Evolutionary conservation across 2,888 invertebrate species (phyloP).

Genomic region (Rhaphigaster nebulosa): DNA sequence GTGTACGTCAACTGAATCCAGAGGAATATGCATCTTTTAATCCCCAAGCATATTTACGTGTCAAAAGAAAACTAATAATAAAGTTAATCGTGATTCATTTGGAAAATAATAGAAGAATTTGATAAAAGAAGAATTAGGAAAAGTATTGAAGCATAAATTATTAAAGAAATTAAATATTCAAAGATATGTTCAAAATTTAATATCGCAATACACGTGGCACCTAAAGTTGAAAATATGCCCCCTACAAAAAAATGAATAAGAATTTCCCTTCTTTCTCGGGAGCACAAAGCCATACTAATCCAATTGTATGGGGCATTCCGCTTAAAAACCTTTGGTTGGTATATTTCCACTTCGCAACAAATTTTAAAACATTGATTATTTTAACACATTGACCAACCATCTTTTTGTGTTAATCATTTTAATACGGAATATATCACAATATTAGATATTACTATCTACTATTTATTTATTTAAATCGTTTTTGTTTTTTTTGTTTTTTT

Average conservation of each 20-base stretch:
- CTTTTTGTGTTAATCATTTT: too few relatives aligned
- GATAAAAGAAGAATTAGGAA: too few relatives aligned
- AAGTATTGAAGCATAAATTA: background rate
- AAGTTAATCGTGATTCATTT: too few relatives aligned
- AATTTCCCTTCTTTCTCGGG: background rate
- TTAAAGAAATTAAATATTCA: background rate
- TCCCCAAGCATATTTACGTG: background rate
- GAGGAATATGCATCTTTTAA: background rate
- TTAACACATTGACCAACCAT: too few relatives aligned
- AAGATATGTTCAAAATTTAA: background rate
- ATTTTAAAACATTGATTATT: too few relatives aligned
- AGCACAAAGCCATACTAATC: background rate
- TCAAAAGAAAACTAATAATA: too few relatives aligned
- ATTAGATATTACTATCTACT: too few relatives aligned
- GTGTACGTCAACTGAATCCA: too few relatives aligned
- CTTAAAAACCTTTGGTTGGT: background rate
- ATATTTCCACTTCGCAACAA: background rate
- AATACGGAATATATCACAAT: too few relatives aligned
- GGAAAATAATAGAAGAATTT: too few relatives aligned
- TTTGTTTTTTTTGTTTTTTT: too few relatives aligned
- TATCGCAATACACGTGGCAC: background rate
- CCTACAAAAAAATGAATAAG: background rate
- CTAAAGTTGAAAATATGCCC: background rate
- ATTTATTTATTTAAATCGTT: too few relatives aligned
- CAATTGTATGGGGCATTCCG: background rate